Base-by-base conservation (phyloP, 2,113 vertebrate genomes). In the Ursus arctos region DNA sequence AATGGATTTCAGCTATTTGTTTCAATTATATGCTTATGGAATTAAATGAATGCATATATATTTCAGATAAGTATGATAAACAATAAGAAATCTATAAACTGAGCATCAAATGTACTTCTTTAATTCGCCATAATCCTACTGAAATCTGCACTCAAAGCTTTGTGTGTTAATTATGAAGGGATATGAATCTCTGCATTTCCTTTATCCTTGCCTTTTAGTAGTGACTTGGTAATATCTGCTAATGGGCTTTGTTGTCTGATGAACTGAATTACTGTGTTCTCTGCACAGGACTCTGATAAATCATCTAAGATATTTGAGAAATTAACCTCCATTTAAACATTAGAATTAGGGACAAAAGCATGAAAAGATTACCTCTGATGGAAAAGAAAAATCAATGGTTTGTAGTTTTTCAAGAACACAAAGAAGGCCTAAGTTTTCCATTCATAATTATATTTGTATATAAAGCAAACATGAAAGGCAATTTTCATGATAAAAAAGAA, bases 21-120 rank as follows among this genome's bases (percentile, higher is more conserved):
- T 98, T 86, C 96, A 96, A 93, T 97, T 93, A 55, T 47, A 94
- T 79, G 95, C 90, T 98, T 97, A 98, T 97, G 74, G 24, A 80
- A 92, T 96, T 98, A 98, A 98, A 95, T 94, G 97, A 98, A 97
- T 91, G 94, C 97, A 96, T 82, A 97, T 61, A 53, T 98, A 84
- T 98, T 98, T 98, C 96, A 89, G 84, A 94, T 96, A 63, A 98
- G 63, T 22, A 84, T 65, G 88, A 97, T 81, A 97, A 97, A 77
- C 40, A 97, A 96, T 94, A 97, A 97, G 95, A 97, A 83, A 88
- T 21, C 71, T 91, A 92, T 85, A 97, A 97, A 94, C 55, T 88
- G 4, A 91, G 53, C 87, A 77, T 94, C 96, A 96, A 95, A 97
- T 94, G 53, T 93, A 95, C 82, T 96, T 94, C 49, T 95, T 96